These are phyloP conservation scores for Pteropus alecto DNA, from an alignment of 2,113 vertebrate species.

Conservation along the genomic window DNA sequence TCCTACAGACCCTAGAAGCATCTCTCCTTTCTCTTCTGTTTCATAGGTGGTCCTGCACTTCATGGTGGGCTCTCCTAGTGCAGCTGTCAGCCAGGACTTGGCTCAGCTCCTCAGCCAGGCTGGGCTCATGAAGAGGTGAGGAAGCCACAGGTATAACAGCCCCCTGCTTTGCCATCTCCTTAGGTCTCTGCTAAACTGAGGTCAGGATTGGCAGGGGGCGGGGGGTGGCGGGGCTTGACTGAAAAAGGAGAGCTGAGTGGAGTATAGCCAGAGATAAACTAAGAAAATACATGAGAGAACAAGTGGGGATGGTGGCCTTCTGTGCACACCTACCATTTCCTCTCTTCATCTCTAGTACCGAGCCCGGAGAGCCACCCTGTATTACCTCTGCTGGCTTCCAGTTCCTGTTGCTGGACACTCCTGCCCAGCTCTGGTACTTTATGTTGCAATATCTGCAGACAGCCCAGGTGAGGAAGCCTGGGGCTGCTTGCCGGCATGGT, in stretches of 20 bases:
- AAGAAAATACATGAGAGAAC: background rate
- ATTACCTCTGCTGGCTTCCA: constrained; percentile 96
- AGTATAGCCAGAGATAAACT: background rate
- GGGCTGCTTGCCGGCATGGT: accelerated
- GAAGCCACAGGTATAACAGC: background rate
- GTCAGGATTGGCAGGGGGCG: background rate
- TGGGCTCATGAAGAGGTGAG: constrained; percentile 93
- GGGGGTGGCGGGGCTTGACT: background rate
- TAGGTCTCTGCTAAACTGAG: background rate
- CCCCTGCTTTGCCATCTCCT: background rate
- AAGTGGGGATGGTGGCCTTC: background rate
- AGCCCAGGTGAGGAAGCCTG: constrained; percentile 85
- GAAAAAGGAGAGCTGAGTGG: background rate
- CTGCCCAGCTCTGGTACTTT: constrained; percentile 95
- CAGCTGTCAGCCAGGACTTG: constrained; percentile 92
- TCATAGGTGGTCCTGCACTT: constrained; percentile 91
- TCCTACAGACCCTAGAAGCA: background rate
- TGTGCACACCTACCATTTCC: background rate
- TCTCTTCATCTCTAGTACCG: constrained; percentile 72
- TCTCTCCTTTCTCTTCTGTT: background rate
- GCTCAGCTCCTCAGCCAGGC: constrained; percentile 92
- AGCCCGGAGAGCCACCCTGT: constrained; percentile 90
- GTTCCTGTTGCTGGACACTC: constrained; percentile 92
- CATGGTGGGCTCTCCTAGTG: constrained; percentile 94
- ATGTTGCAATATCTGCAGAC: constrained; percentile 94